Percentiles rank a stretch among this genome's conserved stretches.
These are phyloP conservation scores for Panthera tigris DNA, from an alignment of 2,113 vertebrate genomes.

Conservation along the genomic window DNA sequence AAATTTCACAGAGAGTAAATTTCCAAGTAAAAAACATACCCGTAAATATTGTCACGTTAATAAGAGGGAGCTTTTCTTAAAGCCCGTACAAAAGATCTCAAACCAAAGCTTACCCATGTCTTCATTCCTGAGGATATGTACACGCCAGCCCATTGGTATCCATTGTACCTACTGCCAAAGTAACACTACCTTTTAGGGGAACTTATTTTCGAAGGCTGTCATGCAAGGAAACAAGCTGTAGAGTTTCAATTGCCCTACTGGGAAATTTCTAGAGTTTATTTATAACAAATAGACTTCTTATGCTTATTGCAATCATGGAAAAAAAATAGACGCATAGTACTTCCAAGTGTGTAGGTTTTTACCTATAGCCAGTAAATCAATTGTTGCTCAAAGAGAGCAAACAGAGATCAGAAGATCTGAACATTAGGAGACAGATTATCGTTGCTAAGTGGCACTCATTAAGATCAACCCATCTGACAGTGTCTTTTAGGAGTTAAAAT, in stretches of 20 bases:
- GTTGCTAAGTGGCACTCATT: neutral
- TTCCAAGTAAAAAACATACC: neutral
- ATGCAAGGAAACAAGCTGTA: neutral
- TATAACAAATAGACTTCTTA: constrained; percentile 4
- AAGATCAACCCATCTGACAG: neutral
- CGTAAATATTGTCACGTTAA: neutral
- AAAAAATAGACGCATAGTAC: neutral
- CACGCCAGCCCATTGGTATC: neutral
- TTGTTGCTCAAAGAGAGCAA: neutral
- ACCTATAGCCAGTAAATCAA: neutral
- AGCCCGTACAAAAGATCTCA: neutral
- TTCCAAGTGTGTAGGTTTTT: neutral
- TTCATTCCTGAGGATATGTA: neutral
- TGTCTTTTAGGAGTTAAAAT: neutral
- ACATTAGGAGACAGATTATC: neutral
- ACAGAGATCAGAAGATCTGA: neutral
- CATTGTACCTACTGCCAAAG: neutral
- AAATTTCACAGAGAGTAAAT: neutral
- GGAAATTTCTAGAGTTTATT: constrained; percentile 40
- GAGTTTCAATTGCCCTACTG: neutral
- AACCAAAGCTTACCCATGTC: neutral
- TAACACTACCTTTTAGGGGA: neutral
- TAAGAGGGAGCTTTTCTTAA: neutral
- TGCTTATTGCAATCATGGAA: neutral
- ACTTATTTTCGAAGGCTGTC: neutral